Conservation (phyloP, 2,797 vertebrate genomes). For the Florisuga fusca region DNA sequence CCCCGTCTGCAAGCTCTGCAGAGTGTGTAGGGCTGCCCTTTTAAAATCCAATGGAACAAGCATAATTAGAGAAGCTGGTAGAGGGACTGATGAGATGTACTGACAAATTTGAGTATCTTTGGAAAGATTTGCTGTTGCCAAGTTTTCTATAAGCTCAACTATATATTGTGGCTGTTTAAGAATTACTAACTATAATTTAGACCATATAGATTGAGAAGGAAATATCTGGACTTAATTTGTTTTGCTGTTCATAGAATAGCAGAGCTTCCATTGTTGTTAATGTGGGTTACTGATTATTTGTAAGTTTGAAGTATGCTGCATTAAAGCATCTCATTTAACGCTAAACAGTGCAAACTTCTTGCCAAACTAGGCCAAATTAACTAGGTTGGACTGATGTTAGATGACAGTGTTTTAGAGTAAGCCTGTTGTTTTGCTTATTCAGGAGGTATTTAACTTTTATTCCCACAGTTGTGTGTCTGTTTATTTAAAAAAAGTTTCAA, state of each 20-base stretch:
- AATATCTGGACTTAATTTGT: background rate
- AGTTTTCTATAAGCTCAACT: background rate
- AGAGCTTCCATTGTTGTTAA: rapidly evolving
- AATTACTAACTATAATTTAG: background rate
- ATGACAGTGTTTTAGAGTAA: background rate
- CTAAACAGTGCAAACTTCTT: background rate
- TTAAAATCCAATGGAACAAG: background rate
- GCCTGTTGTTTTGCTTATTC: background rate
- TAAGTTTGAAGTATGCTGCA: background rate
- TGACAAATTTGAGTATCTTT: background rate
- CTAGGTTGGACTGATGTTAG: background rate
- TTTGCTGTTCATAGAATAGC: background rate
- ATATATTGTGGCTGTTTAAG: background rate
- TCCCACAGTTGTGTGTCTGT: background rate
- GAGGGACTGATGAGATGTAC: background rate
- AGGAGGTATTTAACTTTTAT: background rate
- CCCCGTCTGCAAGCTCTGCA: background rate
- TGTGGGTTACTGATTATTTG: background rate
- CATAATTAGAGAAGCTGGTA: background rate
- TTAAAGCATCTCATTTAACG: background rate
- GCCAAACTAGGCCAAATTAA: background rate
- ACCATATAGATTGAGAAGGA: background rate
- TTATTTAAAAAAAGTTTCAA: background rate
- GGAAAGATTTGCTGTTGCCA: rapidly evolving
- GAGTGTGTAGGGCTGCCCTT: background rate